Conservation (phyloP, 2,113 vertebrate species). For the Diphyllodes magnificus region DNA sequence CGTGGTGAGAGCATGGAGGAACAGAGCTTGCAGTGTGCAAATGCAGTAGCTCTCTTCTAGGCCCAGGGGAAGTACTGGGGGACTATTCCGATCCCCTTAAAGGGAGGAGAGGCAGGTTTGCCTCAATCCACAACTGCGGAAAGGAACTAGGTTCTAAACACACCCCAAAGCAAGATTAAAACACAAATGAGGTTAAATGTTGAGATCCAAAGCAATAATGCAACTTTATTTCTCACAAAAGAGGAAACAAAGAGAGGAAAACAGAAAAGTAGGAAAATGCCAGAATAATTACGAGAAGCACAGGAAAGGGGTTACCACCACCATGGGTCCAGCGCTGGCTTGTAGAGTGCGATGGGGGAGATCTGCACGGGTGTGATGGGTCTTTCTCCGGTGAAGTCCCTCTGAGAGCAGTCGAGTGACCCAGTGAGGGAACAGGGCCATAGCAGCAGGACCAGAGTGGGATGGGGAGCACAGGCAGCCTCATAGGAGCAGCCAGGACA, state of each 20-base stretch:
- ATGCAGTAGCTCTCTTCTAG: background rate
- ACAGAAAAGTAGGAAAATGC: background rate
- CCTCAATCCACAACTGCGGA: background rate
- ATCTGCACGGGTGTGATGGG: accelerated
- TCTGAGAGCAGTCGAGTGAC: background rate
- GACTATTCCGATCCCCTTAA: background rate
- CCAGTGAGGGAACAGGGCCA: background rate
- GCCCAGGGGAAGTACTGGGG: background rate
- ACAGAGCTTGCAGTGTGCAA: background rate
- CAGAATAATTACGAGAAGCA: background rate
- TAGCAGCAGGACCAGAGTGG: background rate
- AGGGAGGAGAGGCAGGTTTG: background rate
- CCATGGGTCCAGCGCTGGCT: background rate
- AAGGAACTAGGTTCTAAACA: background rate
- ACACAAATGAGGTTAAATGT: background rate
- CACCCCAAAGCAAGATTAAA: background rate
- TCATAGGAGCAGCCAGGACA: background rate
- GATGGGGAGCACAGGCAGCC: background rate
- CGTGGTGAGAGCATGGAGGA: background rate
- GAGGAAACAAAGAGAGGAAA: background rate
- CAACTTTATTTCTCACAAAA: background rate
- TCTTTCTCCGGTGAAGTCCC: background rate
- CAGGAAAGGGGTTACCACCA: background rate
- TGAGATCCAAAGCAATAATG: background rate
- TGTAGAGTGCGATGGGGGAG: background rate